Evolutionary conservation across 2,113 vertebrate genomes (phyloP), one percentile per base, ranked within the genome.

Genomic region (Thinocorus orbignyianus): DNA sequence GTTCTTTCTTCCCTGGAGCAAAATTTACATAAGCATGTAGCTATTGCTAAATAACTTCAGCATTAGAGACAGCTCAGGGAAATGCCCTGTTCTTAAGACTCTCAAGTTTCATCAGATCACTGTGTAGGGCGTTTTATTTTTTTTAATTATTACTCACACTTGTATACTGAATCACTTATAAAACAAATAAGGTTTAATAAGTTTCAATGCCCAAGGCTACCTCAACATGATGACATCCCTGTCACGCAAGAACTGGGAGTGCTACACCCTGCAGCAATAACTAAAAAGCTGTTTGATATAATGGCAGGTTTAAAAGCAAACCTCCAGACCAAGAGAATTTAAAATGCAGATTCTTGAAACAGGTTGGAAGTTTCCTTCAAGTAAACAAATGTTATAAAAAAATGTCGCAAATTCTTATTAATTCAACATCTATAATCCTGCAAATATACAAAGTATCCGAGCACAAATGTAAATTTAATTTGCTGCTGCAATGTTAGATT

Each of bases 141-240:
- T 97, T 96, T 96, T 95, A 97, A 94, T 96, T 95, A 97, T 97
- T 97, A 97, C 95, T 97, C 97, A 97, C 91, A 97, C 96, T 97
- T 97, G 96, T 96, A 96, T 95, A 96, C 92, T 97, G 94, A 95
- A 95, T 97, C 94, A 95, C 95, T 97, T 97, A 97, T 97, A 97
- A 97, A 97, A 96, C 94, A 97, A 97, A 95, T 95, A 97, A 92
- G 96, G 92, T 97, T 97, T 97, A 97, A 96, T 97, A 97, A 97
- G 97, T 98, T 97, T 97, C 95, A 96, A 35, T 92, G 96, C 97
- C 95, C 92, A 94, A 94, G 97, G 97, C 97, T 97, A 98, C 96
- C 94, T 93, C 92, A 95, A 97, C 92, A 93, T 97, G 96, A 97
- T 96, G 97, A 97, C 97, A 98, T 97, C 92, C 93, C 94, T 97